Evolutionary conservation across 2,888 invertebrate species (phyloP), one percentile per base, ranked within the genome.

Genomic region (Cenopis cana): DNA sequence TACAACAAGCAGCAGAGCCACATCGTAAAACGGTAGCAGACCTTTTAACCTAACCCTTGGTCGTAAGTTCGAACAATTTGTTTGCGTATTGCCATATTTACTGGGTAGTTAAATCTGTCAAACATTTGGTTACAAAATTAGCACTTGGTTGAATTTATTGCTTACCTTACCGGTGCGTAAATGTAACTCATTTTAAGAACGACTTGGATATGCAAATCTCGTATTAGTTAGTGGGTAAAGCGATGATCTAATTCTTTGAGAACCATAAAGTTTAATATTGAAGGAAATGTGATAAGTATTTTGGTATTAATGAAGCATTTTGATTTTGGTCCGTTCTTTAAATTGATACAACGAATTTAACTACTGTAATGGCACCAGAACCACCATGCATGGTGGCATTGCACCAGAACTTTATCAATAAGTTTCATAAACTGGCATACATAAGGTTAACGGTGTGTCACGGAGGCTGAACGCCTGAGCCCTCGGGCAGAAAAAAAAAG

Each of bases 391-490:
- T n/a, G n/a, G n/a, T n/a, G n/a, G 6, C 55, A 8, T 29, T n/a
- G 55, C 54, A 54, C 54, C 46, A 60, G 41, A 50, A 59, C 46
- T 65, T 66, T 55, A 70, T 54, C 59, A 60, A 60, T 60, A 49
- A 24, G 24, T 24, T 24, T 60, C 18, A 49, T 41, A 69, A 55
- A 65, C 57, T 24, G 50, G 57, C 50, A 59, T 65, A 57, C 52
- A 78, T 78, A 75, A 79, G 85, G 79, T 81, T 92, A 92, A 92
- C 92, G 90, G 91, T 90, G 88, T 87, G 88, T 82, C 84, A 81
- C 78, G 80, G 86, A 86, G 86, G 87, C 86, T 85, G 84, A 85
- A 84, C 78, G 83, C 78, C 77, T 78, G 78, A 74, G 83, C 84
- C 83, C 82, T 80, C 77, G 76, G 79, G 78, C 81, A 82, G 82